Base-by-base conservation (phyloP, 2,888 invertebrate species). In the Pogonocherus hispidulus region DNA sequence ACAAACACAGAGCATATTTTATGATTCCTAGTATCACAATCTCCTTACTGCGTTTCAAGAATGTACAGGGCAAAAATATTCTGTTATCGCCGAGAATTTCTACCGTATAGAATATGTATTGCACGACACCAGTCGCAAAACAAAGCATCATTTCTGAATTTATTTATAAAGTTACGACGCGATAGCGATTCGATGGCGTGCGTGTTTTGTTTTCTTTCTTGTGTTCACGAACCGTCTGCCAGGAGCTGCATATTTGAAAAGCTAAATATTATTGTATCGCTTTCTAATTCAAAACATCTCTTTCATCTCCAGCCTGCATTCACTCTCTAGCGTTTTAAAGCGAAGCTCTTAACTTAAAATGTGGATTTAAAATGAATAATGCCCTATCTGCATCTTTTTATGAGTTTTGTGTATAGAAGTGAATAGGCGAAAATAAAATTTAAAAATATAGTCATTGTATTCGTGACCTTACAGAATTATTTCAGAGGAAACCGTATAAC, bases 141-240 rank as follows among this genome's bases (percentile, higher is more conserved):
- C 73, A 73, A 73, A 73, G 73, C 64, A 73, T 70, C 70, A 67
- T 73, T 73, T 70, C 67, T 70, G 70, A 73, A 73, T 73, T 70
- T 72, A 72, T 72, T 70, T 73, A 73, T 73, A 73, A 73, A 73
- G 73, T 73, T 73, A 69, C 70, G 70, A 55, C 44, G 35, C 56
- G 56, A 73, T 73, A 73, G 65, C 68, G 66, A 70, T 68, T 66
- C 65, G 47, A 49, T 54, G 68, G 54, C 59, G 66, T 55, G 70
- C 59, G 27, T 66, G 57, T 68, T 69, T 70, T 73, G 57, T 69
- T 68, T 66, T 65, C 64, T 23, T 70, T 68, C 52, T 60, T 66
- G 66, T 63, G 66, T 63, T 60, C 66, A 70, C 70, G 66, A 67
- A 70, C 65, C 27, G 47, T 18, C 64, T 55, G 54, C 55, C 41